Base-by-base conservation (phyloP, 2,113 vertebrate species). In the Thamnaconus septentrionalis region DNA sequence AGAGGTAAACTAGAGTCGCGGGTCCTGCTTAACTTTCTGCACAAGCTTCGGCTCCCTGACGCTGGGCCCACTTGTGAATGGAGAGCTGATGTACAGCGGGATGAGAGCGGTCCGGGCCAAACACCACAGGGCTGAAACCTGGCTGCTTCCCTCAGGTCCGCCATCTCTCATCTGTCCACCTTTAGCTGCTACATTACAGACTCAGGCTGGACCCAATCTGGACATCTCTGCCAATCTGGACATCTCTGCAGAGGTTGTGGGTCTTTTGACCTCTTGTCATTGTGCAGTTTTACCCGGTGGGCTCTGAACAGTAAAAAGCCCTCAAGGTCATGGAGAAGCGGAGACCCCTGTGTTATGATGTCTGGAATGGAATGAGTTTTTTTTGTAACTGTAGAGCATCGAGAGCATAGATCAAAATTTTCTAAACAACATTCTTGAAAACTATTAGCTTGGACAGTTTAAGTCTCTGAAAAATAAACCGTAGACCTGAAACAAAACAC, bases 121-220 rank as follows among this genome's bases (percentile, higher is more conserved):
- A 31, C 18, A 31, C 18, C 18, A 31, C 18, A 31, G 18, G 18
- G 18, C 18, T 31, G 18, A 45, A 51, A 51, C n/a, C 41, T 53
- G 45, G 7, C 64, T 8, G 4, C 3, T 11, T 46, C 41, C 52
- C 40, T 41, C 54, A 48, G 64, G 66, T 54, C 50, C 12, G 43
- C 44, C 44, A 56, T 61, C 46, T 49, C 42, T 55, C 66, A 76
- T 70, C 59, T 69, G 62, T 75, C 68, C 56, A 64, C 40, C 59
- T 64, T 59, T 64, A 47, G 55, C 50, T 53, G 60, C 59, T 45
- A 66, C 18, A 69, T 58, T 47, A 69, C 6, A 12, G 39, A 56
- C n/a, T 31, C 18, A 31, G 18, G 18, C 18, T 31, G 18, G 18
- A 45, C 42, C 12, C 8, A 41, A n/a, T 3, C 12, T 4, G 18